These are phyloP conservation scores for Eubasilissa regina DNA, from an alignment of 1,140 invertebrate species.

Conservation along the genomic window DNA sequence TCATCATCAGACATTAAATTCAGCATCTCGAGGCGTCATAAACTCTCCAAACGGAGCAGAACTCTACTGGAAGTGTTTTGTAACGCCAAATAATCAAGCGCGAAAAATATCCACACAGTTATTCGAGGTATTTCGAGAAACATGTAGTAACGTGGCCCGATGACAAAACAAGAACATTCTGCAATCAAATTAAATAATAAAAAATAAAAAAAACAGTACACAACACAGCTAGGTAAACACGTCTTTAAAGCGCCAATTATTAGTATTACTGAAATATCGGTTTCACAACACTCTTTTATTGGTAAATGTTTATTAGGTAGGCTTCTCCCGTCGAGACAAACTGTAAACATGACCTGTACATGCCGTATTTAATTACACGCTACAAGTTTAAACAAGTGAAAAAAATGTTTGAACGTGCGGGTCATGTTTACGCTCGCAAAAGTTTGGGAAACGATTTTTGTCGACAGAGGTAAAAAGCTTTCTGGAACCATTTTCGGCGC, in stretches of 20 bases:
- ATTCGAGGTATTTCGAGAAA: not conserved
- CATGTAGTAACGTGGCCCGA: not conserved
- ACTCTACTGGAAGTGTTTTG: not conserved
- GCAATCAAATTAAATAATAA: not conserved
- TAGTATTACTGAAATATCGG: not conserved
- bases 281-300: not conserved
- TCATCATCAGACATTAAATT: too few relatives aligned
- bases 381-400: too few relatives aligned
- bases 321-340: not conserved
- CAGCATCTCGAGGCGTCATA: too few relatives aligned
- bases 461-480: too few relatives aligned
- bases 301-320: not conserved
- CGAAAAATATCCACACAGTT: not conserved
- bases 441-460: too few relatives aligned
- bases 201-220: not conserved
- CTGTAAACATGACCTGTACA: too few relatives aligned
- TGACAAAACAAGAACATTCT: not conserved
- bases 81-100: conserved; percentile 1
- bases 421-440: too few relatives aligned
- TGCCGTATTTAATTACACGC: too few relatives aligned
- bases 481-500: too few relatives aligned
- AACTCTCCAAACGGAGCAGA: not conserved
- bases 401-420: too few relatives aligned
- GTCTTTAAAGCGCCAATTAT: not conserved
- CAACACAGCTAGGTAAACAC: conserved; percentile 20